These are phyloP conservation scores for Scaptodrosophila lebanonensis DNA, from an alignment of 1,140 invertebrate species.

Conservation along the genomic window DNA sequence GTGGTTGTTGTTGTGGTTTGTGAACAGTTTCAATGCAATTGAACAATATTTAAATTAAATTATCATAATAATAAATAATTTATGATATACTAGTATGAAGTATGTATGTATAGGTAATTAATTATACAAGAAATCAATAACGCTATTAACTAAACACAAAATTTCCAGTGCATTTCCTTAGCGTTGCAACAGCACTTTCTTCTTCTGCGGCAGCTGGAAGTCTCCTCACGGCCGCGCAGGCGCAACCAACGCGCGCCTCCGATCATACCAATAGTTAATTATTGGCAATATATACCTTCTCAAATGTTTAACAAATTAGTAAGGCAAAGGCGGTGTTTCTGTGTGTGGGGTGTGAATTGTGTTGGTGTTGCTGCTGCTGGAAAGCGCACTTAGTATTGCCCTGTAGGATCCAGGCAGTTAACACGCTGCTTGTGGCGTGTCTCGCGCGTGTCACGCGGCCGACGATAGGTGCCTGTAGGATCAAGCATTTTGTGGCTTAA, in stretches of 20 bases:
- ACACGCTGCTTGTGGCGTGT: slow-evolving; percentile 55
- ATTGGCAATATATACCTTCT: too few relatives aligned
- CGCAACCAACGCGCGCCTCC: slow-evolving; percentile 68
- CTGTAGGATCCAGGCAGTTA: slow-evolving; percentile 62
- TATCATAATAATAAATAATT: slow-evolving; percentile 24
- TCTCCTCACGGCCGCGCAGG: slow-evolving; percentile 76
- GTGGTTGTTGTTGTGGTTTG: slow-evolving; percentile 19
- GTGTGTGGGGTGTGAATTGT: not conserved
- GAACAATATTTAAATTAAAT: slow-evolving; percentile 60
- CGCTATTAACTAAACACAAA: slow-evolving; percentile 56
- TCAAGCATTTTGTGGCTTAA: slow-evolving; percentile 51
- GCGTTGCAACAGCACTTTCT: slow-evolving; percentile 47
- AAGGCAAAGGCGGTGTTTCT: slow-evolving; percentile 61
- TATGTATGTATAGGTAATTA: slow-evolving; percentile 46
- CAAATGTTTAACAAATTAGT: too few relatives aligned
- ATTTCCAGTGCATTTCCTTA: slow-evolving; percentile 5
- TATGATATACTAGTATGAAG: slow-evolving; percentile 59
- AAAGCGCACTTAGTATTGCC: slow-evolving; percentile 66
- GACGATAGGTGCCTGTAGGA: slow-evolving; percentile 70
- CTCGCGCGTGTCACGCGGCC: slow-evolving; percentile 52
- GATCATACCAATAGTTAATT: slow-evolving; percentile 55
- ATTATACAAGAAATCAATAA: slow-evolving; percentile 32
- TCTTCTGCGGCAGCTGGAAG: slow-evolving; percentile 73
- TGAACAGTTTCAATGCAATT: slow-evolving; percentile 42
- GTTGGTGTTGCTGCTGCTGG: too few relatives aligned